Base-by-base conservation (phyloP, 1,140 invertebrate species). In the Phymorhynchus buccinoides region DNA sequence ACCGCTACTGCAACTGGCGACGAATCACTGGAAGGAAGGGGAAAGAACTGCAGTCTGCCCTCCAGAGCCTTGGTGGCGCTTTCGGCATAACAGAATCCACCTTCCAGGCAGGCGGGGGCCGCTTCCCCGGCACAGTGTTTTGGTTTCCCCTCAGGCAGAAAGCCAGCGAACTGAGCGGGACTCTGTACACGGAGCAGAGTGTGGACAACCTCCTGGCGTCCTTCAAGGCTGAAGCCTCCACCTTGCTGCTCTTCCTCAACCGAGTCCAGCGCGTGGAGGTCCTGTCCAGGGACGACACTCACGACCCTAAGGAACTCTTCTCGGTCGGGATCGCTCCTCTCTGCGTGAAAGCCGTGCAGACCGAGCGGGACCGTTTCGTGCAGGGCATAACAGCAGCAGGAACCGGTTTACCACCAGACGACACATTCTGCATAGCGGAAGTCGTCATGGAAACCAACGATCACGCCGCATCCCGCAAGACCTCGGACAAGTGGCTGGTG, bases 61-160 rank as follows among this genome's bases (percentile, higher is more conserved):
- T 86, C 30, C 66, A 62, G 73, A 73, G 80, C n/a, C 73, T 88
- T 39, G 77, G 79, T 44, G 85, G 87, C n/a, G 35, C 84, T 42
- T 88, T 85, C 86, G 85, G 75, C 83, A 87, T 84, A 77, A 78
- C 44, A 2, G 14, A 86, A 71, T 52, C 62, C 42, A 86, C 62
- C 14, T 77, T 79, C 42, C 41, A 35, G 1, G 30, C 68, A n/a
- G 1, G 42, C 3, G 86, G 86, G 32, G 87, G 86, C 42, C 41
- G 35, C 71, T 89, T 86, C 80, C 79, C 84, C 32, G 90, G 90
- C 0, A 89, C 90, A 3, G 27, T 92, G 42, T 91, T 91, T 37
- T 86, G 91, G 84, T 89, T 91, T 84, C 89, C 90, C 37, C 81
- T 91, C 35, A 73, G 90, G 32, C 62, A 48, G 1, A 22, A 41